A percentile compares a stretch with the other conserved stretches of the same genome.
Conservation (phyloP, 2,113 vertebrate genomes). For the Patagioenas fasciata region DNA sequence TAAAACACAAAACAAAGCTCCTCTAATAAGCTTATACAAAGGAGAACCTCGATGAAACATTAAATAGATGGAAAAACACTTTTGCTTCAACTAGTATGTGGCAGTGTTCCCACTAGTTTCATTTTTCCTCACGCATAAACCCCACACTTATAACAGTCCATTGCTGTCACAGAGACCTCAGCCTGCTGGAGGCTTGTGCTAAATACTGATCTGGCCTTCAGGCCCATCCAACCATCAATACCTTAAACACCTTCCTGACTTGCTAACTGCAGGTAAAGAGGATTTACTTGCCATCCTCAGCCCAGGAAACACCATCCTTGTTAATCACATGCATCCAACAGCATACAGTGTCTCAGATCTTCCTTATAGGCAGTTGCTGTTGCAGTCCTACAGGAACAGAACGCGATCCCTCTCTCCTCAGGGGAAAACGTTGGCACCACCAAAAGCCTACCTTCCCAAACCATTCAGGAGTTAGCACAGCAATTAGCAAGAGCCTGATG, state of each 20-base stretch:
- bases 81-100: neutral
- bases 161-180: neutral
- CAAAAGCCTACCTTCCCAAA: neutral
- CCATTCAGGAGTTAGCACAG: neutral
- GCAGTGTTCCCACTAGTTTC: neutral
- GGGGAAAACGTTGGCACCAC: neutral
- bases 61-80: neutral
- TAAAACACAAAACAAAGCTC: neutral
- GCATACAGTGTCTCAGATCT: neutral
- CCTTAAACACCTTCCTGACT: neutral
- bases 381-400: neutral
- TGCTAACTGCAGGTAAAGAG: neutral
- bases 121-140: neutral
- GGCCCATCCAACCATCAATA: neutral
- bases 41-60: neutral
- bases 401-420: neutral
- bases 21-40: neutral
- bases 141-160: neutral
- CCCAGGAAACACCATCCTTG: neutral
- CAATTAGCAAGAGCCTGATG: neutral
- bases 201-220: neutral
- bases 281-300: neutral
- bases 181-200: neutral
- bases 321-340: neutral
- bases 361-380: neutral